Conservation (phyloP, 2,797 vertebrate species). For the Graptemys geographica region DNA sequence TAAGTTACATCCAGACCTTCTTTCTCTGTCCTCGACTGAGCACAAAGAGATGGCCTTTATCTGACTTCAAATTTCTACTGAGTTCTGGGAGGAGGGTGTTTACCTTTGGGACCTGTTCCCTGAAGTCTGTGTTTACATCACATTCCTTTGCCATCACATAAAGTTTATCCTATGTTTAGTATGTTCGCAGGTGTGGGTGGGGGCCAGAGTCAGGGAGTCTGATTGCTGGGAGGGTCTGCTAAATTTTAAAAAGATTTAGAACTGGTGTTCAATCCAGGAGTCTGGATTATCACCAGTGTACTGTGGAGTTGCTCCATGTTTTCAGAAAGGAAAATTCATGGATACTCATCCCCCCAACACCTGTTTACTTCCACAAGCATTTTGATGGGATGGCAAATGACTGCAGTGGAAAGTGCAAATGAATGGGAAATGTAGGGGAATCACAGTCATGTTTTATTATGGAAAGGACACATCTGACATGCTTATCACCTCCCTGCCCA, state of each 20-base stretch:
- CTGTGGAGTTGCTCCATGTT: neutral
- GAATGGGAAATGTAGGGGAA: neutral
- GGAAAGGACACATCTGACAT: neutral
- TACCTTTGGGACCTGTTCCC: neutral
- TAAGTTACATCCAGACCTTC: neutral
- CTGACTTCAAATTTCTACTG: neutral
- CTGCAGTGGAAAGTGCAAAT: neutral
- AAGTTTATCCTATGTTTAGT: neutral
- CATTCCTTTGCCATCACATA: neutral
- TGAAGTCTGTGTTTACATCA: neutral
- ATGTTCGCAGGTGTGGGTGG: neutral
- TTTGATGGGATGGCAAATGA: neutral
- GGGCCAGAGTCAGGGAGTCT: neutral
- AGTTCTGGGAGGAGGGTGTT: neutral
- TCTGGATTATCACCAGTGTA: neutral
- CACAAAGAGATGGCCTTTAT: neutral
- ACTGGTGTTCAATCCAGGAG: neutral
- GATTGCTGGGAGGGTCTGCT: neutral
- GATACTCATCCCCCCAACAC: neutral
- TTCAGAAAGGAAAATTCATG: neutral
- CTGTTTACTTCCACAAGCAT: neutral
- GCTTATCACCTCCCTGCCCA: neutral
- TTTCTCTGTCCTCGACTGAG: neutral
- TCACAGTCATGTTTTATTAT: neutral
- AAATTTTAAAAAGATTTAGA: neutral